Base-by-base conservation (phyloP, 2,797 vertebrate genomes). In the Acipenser oxyrinchus region DNA sequence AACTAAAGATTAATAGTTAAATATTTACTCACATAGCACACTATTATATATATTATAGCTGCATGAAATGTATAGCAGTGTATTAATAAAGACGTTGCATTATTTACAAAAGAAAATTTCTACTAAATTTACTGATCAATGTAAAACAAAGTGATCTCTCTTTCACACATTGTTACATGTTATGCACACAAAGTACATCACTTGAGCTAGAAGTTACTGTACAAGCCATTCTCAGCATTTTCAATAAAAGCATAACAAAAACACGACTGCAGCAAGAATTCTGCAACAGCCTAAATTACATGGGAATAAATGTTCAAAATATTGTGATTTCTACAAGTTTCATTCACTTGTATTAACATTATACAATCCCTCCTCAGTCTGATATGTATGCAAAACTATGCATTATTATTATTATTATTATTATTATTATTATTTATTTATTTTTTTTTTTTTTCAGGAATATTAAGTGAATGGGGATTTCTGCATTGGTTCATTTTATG, bases 1-100 rank as follows among this genome's bases (percentile, higher is more conserved):
- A 37, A 86, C 86, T 87, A 87, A 84, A 77, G 87, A 86, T 75
- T 72, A 64, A 83, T 84, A 83, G 84, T 88, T 88, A 87, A 87
- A 87, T 82, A 87, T 81, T 76, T 76, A 86, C 79, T 79, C 81
- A 89, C 88, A 83, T 80, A 82, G 82, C 83, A 86, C 83, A 86
- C 80, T 58, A 11, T n/a, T n/a, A 58, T 58, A 13, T 62, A 86
- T 83, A 83, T 85, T 81, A 85, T 87, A 83, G 77, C 81, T 85
- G 87, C 87, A 87, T 83, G 23, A 80, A 81, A 81, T 74, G 67
- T 81, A 85, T 74, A 83, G 74, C 68, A 68, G 69, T 71, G 68
- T 73, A 81, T 77, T 77, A 84, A 79, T 83, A 82, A 79, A 88
- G 86, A 37, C 23, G 23, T 87, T 82, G 86, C 82, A 77, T 79